Percentiles rank a stretch among this genome's conserved stretches.
These are phyloP conservation scores for Cataglyphis altisquamis DNA, from an alignment of 2,888 invertebrate species.

Conservation along the genomic window DNA sequence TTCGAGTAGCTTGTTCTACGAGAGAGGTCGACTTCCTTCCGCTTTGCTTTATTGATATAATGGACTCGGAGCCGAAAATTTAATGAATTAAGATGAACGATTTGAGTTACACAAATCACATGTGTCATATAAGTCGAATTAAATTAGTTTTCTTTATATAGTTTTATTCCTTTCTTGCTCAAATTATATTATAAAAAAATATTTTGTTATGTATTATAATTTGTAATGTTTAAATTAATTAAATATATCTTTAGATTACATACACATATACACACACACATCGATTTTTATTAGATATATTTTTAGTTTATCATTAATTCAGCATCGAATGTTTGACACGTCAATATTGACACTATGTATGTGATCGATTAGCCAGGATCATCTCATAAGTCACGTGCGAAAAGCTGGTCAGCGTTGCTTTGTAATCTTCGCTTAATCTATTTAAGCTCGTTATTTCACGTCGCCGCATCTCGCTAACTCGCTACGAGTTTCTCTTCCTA, in stretches of 20 bases:
- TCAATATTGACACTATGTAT: constrained; percentile 59
- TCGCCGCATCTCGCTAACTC: constrained; percentile 34
- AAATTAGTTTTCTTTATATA: background rate
- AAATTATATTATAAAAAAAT: background rate
- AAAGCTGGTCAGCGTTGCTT: constrained; percentile 47
- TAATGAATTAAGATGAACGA: background rate
- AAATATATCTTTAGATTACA: background rate
- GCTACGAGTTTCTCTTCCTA: constrained; percentile 26
- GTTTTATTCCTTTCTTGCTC: background rate
- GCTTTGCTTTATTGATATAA: background rate
- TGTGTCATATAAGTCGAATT: background rate
- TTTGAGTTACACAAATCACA: background rate
- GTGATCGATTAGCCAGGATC: constrained; percentile 67
- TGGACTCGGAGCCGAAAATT: background rate
- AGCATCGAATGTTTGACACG: constrained; percentile 36
- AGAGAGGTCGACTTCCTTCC: background rate
- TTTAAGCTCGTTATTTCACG: constrained; percentile 60
- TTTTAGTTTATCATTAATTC: constrained; percentile 52
- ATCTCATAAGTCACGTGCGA: constrained; percentile 59
- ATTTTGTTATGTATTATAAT: background rate
- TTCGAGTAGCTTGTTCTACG: constrained; percentile 15
- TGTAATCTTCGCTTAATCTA: constrained; percentile 65
- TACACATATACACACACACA: too few relatives aligned
- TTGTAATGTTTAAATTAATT: background rate
- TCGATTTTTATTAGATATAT: background rate